Conservation (phyloP, 1,140 invertebrate species). For the Sycophila sp. region DNA sequence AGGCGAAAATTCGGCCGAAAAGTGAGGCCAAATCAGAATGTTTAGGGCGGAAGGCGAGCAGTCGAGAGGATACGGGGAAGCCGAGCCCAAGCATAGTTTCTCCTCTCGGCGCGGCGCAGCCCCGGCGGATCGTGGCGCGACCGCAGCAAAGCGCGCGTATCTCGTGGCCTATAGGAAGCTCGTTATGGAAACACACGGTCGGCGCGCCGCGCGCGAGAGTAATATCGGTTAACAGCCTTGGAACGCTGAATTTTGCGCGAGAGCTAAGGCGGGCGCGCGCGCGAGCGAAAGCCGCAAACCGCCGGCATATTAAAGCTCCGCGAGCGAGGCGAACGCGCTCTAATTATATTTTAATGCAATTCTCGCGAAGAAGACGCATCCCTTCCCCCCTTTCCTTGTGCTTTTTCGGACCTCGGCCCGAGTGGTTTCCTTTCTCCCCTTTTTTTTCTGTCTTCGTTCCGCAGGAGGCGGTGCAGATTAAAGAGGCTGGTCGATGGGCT, state of each 20-base stretch:
- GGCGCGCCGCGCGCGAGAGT: background rate
- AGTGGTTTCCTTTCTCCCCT: background rate
- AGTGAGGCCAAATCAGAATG: no score
- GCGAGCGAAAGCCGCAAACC: slow-evolving; percentile 21
- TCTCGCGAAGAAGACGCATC: slow-evolving; percentile 7
- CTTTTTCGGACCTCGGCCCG: slow-evolving; percentile 4
- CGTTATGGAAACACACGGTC: slow-evolving; percentile 1
- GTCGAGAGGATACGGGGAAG: no score
- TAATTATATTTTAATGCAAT: slow-evolving; percentile 34
- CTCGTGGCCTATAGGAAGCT: slow-evolving; percentile 18
- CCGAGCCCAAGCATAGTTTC: no score
- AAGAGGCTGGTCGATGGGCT: background rate
- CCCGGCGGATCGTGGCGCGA: no score
- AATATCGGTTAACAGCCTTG: slow-evolving; percentile 14
- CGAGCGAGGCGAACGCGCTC: background rate
- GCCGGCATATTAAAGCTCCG: slow-evolving; percentile 28
- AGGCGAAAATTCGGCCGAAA: no score
- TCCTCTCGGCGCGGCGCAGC: no score
- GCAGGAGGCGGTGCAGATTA: slow-evolving; percentile 1
- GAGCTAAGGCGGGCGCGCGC: background rate
- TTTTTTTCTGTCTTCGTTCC: background rate
- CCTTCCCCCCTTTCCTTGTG: background rate
- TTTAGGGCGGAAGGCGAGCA: no score
- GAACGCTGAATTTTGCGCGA: background rate
- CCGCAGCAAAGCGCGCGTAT: slow-evolving; percentile 26